These are phyloP conservation scores for Fukomys damarensis DNA, from an alignment of 2,113 vertebrate genomes.

Conservation along the genomic window DNA sequence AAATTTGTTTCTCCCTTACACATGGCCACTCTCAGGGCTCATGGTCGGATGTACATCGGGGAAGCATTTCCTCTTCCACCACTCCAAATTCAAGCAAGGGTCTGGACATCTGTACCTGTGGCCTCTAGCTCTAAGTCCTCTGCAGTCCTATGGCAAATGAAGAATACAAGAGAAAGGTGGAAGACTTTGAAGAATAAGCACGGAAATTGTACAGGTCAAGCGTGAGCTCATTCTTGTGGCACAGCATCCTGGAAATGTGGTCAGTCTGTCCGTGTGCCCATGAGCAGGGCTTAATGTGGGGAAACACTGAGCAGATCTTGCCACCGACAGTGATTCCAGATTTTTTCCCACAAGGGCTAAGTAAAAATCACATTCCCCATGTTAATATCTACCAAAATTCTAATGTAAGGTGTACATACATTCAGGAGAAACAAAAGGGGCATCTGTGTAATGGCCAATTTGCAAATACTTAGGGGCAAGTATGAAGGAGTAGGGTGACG, in stretches of 20 bases:
- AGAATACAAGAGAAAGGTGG: neutral
- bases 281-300: neutral
- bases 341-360: neutral
- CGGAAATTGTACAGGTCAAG: neutral
- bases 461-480: neutral
- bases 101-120: too few species aligned
- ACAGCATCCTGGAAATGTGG: too few species aligned
- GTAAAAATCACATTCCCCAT: neutral
- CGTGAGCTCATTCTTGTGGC: neutral
- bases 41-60: neutral
- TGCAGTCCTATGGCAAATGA: neutral
- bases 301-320: neutral
- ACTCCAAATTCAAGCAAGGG: neutral
- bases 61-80: too few species aligned
- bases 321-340: neutral
- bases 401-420: rapidly evolving
- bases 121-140: neutral
- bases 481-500: neutral
- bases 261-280: too few species aligned
- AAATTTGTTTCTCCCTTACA: neutral
- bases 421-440: neutral
- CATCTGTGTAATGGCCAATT: neutral
- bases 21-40: neutral
- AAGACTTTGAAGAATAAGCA: neutral
- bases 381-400: neutral